Evolutionary conservation across 2,113 vertebrate genomes (phyloP), one percentile per base, ranked within the genome.

Genomic region (Albula glossodonta): DNA sequence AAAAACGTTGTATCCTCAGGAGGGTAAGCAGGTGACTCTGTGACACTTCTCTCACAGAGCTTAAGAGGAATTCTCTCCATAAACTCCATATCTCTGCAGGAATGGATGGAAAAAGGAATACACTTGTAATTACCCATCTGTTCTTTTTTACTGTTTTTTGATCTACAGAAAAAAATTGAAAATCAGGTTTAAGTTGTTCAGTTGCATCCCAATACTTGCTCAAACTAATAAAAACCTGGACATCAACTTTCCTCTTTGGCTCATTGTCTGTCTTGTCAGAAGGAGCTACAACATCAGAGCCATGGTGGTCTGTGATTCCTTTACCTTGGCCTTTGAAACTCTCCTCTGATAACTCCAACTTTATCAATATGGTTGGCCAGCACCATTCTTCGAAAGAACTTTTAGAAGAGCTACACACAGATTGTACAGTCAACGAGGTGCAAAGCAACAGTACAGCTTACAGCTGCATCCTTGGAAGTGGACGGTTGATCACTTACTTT

Each of bases 111-210:
- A 15, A 82, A n/a, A 80, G 31, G 63, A 84, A 66, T 52, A 78
- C 78, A 81, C 87, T 88, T 85, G 86, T 88, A 89, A 86, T 88
- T 85, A 84, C 84, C 91, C 91, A 91, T 91, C 91, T 91, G 91
- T 89, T 82, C 87, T 89, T 88, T 86, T 88, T 87, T 86, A 70
- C 83, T 78, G 84, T 87, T 85, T 86, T 90, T 91, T 87, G 84
- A 90, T 89, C 79, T 81, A 57, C 52, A 83, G 84, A 88, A 83
- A 88, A 88, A 80, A 84, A 22, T 63, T 86, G 41, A 87, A 90
- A 82, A 85, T 85, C 81, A 81, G 70, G 88, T 78, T 84, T 83
- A 86, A 87, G 87, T 77, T 86, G 90, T 85, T 87, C 84, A 87
- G 86, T 84, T 86, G 85, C 83, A 85, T 82, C 84, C 77, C 53